Base-by-base conservation (phyloP, 2,888 invertebrate genomes). In the Oxyteleia sp. region DNA sequence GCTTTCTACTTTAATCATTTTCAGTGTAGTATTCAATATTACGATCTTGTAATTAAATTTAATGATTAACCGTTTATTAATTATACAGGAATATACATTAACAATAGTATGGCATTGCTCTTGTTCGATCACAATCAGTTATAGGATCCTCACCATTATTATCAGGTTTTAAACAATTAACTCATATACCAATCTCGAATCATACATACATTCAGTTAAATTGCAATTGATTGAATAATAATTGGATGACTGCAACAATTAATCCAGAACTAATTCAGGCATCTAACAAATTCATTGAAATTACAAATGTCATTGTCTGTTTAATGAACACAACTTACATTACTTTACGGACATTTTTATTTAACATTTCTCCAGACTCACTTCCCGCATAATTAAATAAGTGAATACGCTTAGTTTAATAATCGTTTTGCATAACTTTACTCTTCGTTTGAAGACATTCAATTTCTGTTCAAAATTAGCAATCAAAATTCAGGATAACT, bases 341-440 rank as follows among this genome's bases (percentile, higher is more conserved):
- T 32, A 10, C 32, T 32, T 32, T 10, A 10, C 10, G 10, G 10
- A 32, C 32, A 10, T 8, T 32, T 32, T 10, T 1, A 32, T 35
- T 51, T 15, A 16, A 68, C 20, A 51, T 41, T 63, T 45, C 45
- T 63, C 10, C 38, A n/a, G n/a, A n/a, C 47, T 41, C 16, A 32
- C 29, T 47, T 13, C 32, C 18, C n/a, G 32, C 64, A 49, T 64
- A 57, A 69, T 69, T 69, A 55, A 68, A 43, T 13, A 35, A 64
- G 23, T 15, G 66, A 53, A 49, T 59, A 53, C 29, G 16, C 26
- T 53, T 59, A 71, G 38, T 49, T 72, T 59, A 51, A 51, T 51
- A 61, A 51, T 61, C 51, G 61, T 61, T 72, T 61, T 51, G 43
- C 26, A 51, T 61, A 59, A 61, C 43, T 61, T 51, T 20, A n/a